Percentiles rank a stretch among this genome's conserved stretches.
phyloP scores from a whole-genome alignment of 2,888 invertebrate species.

The Vanessa cardui region DNA sequence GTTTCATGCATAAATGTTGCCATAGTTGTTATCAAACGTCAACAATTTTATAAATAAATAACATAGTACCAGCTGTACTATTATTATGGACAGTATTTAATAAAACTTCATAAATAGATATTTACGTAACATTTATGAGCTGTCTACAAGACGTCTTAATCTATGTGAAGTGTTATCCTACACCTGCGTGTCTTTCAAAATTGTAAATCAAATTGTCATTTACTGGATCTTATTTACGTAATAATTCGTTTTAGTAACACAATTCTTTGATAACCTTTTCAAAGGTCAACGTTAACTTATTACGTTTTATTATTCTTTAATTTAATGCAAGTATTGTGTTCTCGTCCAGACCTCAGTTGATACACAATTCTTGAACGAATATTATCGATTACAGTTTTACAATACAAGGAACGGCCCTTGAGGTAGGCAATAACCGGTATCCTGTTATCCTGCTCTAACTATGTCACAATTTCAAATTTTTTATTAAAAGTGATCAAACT shows the following conservation, averaged over 20 bases:
- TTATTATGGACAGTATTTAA: not conserved
- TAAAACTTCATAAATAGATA: slow-evolving; percentile 2
- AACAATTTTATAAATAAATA: slow-evolving; percentile 20
- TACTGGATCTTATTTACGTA: slow-evolving; percentile 17
- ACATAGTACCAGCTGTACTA: not conserved
- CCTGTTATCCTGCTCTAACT: slow-evolving; percentile 32
- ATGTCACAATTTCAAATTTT: slow-evolving; percentile 1
- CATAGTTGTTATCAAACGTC: slow-evolving; percentile 9
- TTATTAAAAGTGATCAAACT: slow-evolving; percentile 11
- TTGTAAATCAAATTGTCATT: slow-evolving; percentile 6
- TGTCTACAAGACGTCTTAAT: slow-evolving; percentile 3
- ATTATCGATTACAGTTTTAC: slow-evolving; percentile 32
- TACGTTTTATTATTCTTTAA: slow-evolving; percentile 1
- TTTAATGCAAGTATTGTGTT: not conserved
- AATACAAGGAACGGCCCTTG: slow-evolving; percentile 9
- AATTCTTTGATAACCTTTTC: slow-evolving; percentile 31
- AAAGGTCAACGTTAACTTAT: slow-evolving; percentile 27
- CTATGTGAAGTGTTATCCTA: not conserved
- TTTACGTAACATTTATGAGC: slow-evolving; percentile 7
- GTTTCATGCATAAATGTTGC: slow-evolving; percentile 12
- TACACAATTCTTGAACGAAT: slow-evolving; percentile 35
- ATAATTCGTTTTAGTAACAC: slow-evolving; percentile 7
- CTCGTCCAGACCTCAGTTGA: not conserved
- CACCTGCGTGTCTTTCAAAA: slow-evolving; percentile 5
- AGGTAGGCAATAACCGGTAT: slow-evolving; percentile 18